Evolutionary conservation across 2,797 vertebrate species (phyloP), one percentile per base, ranked within the genome.

Genomic region (Crypturellus tataupa): DNA sequence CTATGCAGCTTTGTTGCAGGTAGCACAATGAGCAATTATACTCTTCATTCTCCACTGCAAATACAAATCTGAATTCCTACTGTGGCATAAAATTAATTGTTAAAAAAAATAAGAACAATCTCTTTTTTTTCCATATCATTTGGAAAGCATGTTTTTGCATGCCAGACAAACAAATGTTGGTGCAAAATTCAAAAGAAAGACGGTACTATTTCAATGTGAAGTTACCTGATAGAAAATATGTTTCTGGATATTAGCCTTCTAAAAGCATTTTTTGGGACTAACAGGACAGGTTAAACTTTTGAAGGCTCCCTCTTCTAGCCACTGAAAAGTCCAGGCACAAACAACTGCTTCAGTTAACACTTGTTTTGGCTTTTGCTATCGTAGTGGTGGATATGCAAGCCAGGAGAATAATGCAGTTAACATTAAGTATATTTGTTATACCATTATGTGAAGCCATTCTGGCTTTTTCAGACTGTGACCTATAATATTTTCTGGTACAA

Each of bases 401-500:
- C 31, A 68, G 18, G 16, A 12, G 35, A 2, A 59, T 29, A 84
- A 46, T 20, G 47, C 1, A 49, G 21, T 4, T 75, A 42, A 55
- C 0, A 1, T 39, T 42, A 85, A 83, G 51, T 67, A 37, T 29
- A 9, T 79, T 86, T 3, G 0, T 18, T 77, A 1, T n/a, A 33
- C 6, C 3, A 10, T 23, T 44, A 80, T 18, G 17, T 44, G 31
- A 93, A 85, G 12, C 27, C 8, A 35, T 47, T 72, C 39, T 64
- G 60, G 19, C 4, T 70, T 81, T 86, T 76, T 60, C 73, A 27
- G 69, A 85, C 9, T 29, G 15, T 76, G 71, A 88, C 60, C 49
- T 82, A 23, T 55, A 88, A 44, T 93, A 87, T 86, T 91, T 94
- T 86, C 8, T 75, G 83, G 62, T 63, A 63, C 6, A 86, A 81